These are phyloP conservation scores for Narcine bancroftii DNA, from an alignment of 2,113 vertebrate genomes.

Conservation along the genomic window DNA sequence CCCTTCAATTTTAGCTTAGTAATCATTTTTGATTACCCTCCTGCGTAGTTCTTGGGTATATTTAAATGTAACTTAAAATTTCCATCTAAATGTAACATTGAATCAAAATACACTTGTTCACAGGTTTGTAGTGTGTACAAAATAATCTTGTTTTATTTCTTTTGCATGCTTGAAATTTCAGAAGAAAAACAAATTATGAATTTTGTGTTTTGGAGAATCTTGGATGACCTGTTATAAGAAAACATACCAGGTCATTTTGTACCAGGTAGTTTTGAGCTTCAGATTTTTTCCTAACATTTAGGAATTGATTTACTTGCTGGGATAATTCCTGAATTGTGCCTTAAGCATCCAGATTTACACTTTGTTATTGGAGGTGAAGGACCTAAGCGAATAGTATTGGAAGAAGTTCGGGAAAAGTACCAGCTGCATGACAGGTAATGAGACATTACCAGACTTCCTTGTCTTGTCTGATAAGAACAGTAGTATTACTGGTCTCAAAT, in stretches of 20 bases:
- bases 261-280: neutral
- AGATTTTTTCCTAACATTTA: slow-evolving; percentile 43
- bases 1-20: neutral
- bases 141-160: neutral
- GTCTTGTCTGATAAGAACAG: neutral
- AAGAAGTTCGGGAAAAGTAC: slow-evolving; percentile 92
- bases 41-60: neutral
- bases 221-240: neutral
- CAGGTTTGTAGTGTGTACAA: neutral
- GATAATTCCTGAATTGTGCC: slow-evolving; percentile 89
- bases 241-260: neutral
- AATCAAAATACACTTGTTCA: neutral
- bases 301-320: slow-evolving; percentile 86
- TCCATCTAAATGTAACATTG: neutral
- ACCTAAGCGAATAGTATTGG: slow-evolving; percentile 83
- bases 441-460: neutral
- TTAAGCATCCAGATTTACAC: slow-evolving; percentile 77
- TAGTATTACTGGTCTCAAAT: neutral
- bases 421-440: slow-evolving; percentile 86
- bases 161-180: neutral
- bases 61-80: neutral
- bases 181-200: neutral
- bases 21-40: neutral
- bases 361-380: slow-evolving; percentile 95
- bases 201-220: neutral